A percentile compares a stretch with the other conserved stretches of the same genome.
These are phyloP conservation scores for Aulostomus chinensis DNA, from an alignment of 2,797 vertebrate genomes.

Conservation along the genomic window DNA sequence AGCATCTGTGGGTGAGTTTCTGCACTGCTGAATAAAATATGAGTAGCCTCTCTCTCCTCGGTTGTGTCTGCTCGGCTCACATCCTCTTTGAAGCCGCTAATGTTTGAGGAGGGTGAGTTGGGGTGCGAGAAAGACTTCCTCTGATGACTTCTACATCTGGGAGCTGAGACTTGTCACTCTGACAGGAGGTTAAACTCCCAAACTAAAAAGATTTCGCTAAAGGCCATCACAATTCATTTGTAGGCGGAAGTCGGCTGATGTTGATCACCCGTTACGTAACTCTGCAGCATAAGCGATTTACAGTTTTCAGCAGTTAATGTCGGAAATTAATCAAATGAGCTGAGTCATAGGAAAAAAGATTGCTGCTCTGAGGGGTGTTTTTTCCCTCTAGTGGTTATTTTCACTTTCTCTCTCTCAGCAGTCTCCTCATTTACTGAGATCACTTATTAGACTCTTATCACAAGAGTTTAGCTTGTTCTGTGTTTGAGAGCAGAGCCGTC, in stretches of 20 bases:
- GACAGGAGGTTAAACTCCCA: conserved; percentile 30
- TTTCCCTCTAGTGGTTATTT: no score
- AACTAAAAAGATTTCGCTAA: no score
- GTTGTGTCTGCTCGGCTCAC: conserved; percentile 14
- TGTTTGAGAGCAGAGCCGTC: conserved; percentile 1
- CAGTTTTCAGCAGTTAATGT: conserved; percentile 48
- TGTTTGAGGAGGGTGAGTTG: conserved; percentile 27
- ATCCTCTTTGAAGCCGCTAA: conserved; percentile 30
- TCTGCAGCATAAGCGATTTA: conserved; percentile 30
- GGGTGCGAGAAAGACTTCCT: conserved; percentile 1
- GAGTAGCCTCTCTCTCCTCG: conserved; percentile 28
- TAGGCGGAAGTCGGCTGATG: conserved; percentile 10
- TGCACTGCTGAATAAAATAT: conserved; percentile 58
- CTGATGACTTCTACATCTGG: conserved; percentile 30
- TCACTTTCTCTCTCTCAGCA: no score
- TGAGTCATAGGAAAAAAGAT: no score
- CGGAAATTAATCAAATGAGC: conserved; percentile 49
- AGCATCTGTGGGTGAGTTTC: conserved; percentile 41
- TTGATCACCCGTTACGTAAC: no score
- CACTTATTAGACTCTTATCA: no score
- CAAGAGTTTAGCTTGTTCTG: conserved; percentile 8
- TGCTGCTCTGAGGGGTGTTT: no score
- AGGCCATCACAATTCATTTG: conserved; percentile 7
- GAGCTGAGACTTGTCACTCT: conserved; percentile 28
- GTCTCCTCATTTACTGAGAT: no score